Evolutionary conservation across 2,797 vertebrate genomes (phyloP), one percentile per base, ranked within the genome.

Genomic region (Numenius phaeopus): DNA sequence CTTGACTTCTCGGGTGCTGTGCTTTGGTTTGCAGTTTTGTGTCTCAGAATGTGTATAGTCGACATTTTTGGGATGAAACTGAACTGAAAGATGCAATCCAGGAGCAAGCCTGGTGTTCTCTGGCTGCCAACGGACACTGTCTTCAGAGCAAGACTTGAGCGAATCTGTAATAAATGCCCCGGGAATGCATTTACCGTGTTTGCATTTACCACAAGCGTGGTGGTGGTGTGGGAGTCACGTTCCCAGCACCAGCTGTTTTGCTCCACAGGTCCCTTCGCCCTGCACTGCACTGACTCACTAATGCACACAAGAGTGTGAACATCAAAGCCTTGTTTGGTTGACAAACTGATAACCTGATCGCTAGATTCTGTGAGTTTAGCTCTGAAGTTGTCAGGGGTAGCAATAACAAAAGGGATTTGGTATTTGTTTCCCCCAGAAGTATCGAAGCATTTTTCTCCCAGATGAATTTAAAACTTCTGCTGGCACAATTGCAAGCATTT

Each of bases 341-440:
- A 16, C 29, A 81, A 57, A 14, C 71, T 39, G 49, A 4, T 88
- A 66, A 32, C 80, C 57, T 71, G 17, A 71, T 70, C 37, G 3
- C 52, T 67, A 7, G 29, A 7, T 71, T 50, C 81, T 90, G 8
- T 47, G 82, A 69, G 14, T 71, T 73, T 64, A 65, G 47, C 55
- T n/a, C 37, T 71, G 34, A 47, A 77, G 7, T 57, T 78, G 26
- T 89, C 26, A 8, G 8, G 37, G 47, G 85, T 61, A 75, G 49
- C 83, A 55, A 2, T 57, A 85, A 86, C 77, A 95, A 94, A 90
- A 85, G 78, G 54, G 72, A 42, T 82, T 90, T 94, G 54, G 67
- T 75, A 17, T 40, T 49, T 71, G 24, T 83, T 94, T 94, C 55
- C 90, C 75, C 78, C 78, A 73, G 14, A 90, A 62, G 52, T 32